phyloP scores from a whole-genome alignment of 2,113 vertebrate genomes.

The Noturus placidus region DNA sequence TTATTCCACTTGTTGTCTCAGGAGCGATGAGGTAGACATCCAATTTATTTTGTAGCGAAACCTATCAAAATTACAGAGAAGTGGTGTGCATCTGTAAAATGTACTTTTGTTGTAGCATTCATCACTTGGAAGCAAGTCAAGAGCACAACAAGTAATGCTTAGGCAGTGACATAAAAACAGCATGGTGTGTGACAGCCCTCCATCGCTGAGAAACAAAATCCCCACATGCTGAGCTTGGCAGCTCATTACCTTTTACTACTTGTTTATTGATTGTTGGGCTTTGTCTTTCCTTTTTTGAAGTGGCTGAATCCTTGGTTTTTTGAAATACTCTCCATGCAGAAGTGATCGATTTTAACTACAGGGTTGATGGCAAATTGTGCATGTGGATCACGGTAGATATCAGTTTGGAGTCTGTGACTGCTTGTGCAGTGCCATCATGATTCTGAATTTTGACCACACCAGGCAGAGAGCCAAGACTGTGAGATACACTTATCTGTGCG shows the following conservation, averaged over 20 bases:
- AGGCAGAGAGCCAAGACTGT: constrained; percentile 45
- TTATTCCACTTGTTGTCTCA: constrained; percentile 9
- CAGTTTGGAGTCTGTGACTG: constrained; percentile 15
- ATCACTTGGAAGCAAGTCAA: constrained; percentile 36
- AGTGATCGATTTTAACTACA: constrained; percentile 38
- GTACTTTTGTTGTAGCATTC: constrained; percentile 6
- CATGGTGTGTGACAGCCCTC: constrained; percentile 40
- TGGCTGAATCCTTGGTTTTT: constrained; percentile 37
- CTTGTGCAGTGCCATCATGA: constrained; percentile 18
- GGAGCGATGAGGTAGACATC: constrained; percentile 6
- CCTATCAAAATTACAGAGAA: constrained; percentile 32
- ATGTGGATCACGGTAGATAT: constrained; percentile 13
- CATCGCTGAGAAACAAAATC: constrained; percentile 39
- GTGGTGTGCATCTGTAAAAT: constrained; percentile 6
- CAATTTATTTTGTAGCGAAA: constrained; percentile 19
- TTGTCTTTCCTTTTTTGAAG: constrained; percentile 33
- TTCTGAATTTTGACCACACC: constrained; percentile 32
- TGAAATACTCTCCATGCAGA: not conserved
- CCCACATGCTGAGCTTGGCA: constrained; percentile 30
- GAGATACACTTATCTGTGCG: constrained; percentile 44
- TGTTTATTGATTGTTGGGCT: constrained; percentile 50
- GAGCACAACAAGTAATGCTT: constrained; percentile 28
- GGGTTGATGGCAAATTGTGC: not conserved
- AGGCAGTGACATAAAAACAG: constrained; percentile 40
- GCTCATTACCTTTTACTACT: constrained; percentile 43